A percentile compares a stretch with the other conserved stretches of the same genome.
phyloP scores from a whole-genome alignment of 2,113 vertebrate genomes.

The Pygoscelis antarcticus region DNA sequence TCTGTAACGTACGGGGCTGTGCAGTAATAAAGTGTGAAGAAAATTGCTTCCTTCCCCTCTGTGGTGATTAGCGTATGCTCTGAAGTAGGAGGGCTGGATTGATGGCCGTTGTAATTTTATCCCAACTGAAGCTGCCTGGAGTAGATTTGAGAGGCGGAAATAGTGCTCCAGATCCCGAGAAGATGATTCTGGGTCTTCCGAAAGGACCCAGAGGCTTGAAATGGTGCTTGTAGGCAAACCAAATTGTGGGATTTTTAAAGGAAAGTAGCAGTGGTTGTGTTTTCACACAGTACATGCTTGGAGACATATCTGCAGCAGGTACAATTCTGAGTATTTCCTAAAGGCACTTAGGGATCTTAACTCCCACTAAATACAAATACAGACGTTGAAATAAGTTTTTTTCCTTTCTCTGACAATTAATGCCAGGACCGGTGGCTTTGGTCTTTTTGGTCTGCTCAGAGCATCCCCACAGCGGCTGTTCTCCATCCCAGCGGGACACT shows the following conservation, averaged over 20 bases:
- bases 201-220: not conserved
- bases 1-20: not conserved
- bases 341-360: not conserved
- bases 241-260: not conserved
- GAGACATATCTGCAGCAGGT: not conserved
- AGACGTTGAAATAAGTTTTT: not conserved
- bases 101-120: not conserved
- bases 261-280: not conserved
- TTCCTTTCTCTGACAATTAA: not conserved
- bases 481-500: not conserved
- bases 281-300: not conserved
- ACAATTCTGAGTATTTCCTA: not conserved
- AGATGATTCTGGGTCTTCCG: not conserved
- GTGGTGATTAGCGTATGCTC: not conserved
- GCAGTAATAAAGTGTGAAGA: conserved; percentile 39
- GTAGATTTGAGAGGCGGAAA: not conserved
- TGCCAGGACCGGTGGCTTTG: not conserved
- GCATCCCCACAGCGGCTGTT: not conserved
- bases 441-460: not conserved
- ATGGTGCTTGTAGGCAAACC: accelerated
- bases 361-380: not conserved
- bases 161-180: not conserved
- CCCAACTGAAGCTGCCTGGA: not conserved
- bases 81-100: not conserved
- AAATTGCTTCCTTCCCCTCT: conserved; percentile 47